Base-by-base conservation (phyloP, 2,888 invertebrate species). In the Ceratothoa steindachneri region DNA sequence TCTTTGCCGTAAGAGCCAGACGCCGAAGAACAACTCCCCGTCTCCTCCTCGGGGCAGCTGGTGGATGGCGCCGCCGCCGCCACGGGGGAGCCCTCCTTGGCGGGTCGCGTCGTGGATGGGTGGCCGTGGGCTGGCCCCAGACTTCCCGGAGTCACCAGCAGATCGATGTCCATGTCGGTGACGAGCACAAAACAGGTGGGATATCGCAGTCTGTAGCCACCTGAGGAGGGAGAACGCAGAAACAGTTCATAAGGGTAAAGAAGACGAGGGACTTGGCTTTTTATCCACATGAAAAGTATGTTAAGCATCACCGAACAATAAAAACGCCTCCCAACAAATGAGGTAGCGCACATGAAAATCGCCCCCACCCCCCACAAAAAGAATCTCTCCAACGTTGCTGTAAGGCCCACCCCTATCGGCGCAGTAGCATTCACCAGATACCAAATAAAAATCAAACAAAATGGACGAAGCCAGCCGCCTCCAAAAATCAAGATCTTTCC, bases 201-300 rank as follows among this genome's bases (percentile, higher is more conserved):
- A 87, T 98, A 98, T 80, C 93, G 90, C 93, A 98, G 93, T 84
- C 93, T 91, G 78, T 93, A 91, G 68, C 95, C 95, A 83, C 93
- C 95, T 84, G 89, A 88, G 81, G 89, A 84, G 29, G n/a, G n/a
- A n/a, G n/a, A n/a, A n/a, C n/a, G n/a, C n/a, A n/a, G n/a, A n/a
- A n/a, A n/a, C n/a, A 41, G 9, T 12, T 29, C 9, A 66, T 5
- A 12, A 60, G 22, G 22, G 19, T 12, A 7, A 24, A 12, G 9
- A n/a, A 12, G n/a, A 19, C 19, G 12, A 12, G 51, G 51, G 51
- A 12, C 12, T 9, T 9, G 9, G 15, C 51, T 51, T 12, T 51
- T 51, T 15, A 51, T 51, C 15, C 51, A 51, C 51, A 51, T 51
- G 15, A 12, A 12, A 0, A 15, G 60, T 9, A 9, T 27, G 27